Evolutionary conservation across 2,113 vertebrate species (phyloP), one percentile per base, ranked within the genome.

Genomic region (Burhinus bistriatus): DNA sequence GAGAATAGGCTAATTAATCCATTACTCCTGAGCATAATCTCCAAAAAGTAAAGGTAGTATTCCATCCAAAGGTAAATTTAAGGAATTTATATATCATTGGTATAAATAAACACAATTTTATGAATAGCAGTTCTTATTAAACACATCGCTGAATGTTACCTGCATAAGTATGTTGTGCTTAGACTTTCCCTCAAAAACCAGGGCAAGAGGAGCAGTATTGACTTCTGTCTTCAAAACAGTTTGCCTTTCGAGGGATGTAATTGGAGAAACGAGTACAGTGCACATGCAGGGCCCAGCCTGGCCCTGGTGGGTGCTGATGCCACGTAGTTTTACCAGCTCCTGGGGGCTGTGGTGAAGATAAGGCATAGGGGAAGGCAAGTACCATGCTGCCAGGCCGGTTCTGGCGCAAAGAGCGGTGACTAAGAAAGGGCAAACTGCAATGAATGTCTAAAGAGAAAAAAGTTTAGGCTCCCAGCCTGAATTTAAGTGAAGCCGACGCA

Each of bases 281-380:
- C 27, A 36, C 7, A 4, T 25, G 14, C 9, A 21, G 4, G 4
- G 1, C 6, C 14, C 36, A 29, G 6, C 9, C 32, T 49, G 27
- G 12, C 12, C 16, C 11, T 0, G 0, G 3, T 40, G 16, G n/a
- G 9, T 57, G 29, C 11, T 25, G 11, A 7, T 64, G 66, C 2
- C 13, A n/a, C 0, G 0, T 7, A 73, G 5, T 77, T 81, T 69
- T 49, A n/a, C 15, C 19, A 54, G 15, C 7, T 86, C n/a, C 11
- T 88, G 22, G 15, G 10, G 5, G 5, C 9, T 38, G 9, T 3
- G 5, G 15, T 45, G 40, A 66, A 83, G n/a, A 34, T 2, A 49
- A 71, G n/a, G 18, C 26, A 45, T 2, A 21, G 19, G 12, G 5
- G 32, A 93, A 72, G 8, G 8, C 13, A 34, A n/a, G 4, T 4